phyloP scores from a whole-genome alignment of 2,113 vertebrate species.

The Larimichthys crocea region DNA sequence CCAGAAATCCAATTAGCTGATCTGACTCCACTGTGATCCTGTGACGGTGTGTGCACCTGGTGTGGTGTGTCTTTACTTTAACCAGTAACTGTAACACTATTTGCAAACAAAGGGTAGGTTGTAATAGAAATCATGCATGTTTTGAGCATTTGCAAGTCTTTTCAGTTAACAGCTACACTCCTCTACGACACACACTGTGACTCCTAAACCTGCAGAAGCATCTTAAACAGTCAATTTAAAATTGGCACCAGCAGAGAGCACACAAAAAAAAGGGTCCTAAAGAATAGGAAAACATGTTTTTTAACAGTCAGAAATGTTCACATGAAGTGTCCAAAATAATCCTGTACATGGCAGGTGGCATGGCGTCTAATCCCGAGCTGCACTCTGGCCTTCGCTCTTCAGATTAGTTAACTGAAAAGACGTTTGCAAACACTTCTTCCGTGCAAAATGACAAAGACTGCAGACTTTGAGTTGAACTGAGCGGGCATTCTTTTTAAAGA shows the following conservation, averaged over 20 bases:
- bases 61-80: conserved; percentile 17
- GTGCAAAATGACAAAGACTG: conserved; percentile 86
- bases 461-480: conserved; percentile 82
- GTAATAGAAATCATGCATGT: conserved; percentile 82
- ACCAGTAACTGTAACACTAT: conserved; percentile 43
- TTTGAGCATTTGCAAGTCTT: conserved; percentile 87
- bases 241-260: not conserved
- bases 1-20: not conserved
- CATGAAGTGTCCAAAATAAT: not conserved
- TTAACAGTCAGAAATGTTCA: not conserved
- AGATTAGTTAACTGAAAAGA: conserved; percentile 87
- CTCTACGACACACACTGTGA: not conserved
- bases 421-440: conserved; percentile 86
- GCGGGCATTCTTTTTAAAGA: conserved; percentile 84
- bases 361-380: conserved; percentile 45
- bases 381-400: conserved; percentile 6
- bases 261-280: not conserved
- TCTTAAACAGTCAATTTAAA: not conserved
- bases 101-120: conserved; percentile 81
- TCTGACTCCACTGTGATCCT: not conserved
- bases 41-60: not conserved
- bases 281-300: not conserved
- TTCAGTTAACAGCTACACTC: conserved; percentile 83
- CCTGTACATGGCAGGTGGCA: conserved; percentile 12
- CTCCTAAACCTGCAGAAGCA: not conserved